Evolutionary conservation across 2,797 vertebrate genomes (phyloP).

Genomic region (Labroides dimidiatus): DNA sequence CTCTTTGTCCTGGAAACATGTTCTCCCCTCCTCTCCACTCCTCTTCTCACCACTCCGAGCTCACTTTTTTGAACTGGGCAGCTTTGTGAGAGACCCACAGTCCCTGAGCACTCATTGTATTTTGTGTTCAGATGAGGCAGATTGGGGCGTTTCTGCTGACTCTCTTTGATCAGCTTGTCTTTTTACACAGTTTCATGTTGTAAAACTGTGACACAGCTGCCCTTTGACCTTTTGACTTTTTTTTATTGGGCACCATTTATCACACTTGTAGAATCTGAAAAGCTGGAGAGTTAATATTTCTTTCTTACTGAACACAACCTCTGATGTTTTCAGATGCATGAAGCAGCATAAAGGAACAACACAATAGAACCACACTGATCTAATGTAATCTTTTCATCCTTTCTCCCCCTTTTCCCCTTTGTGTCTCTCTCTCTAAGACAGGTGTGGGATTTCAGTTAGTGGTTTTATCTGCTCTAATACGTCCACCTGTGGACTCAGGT

Average conservation of each 20-base stretch:
- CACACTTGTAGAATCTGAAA: conserved; percentile 24
- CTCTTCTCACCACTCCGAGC: conserved; percentile 69
- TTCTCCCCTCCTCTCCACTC: conserved; percentile 76
- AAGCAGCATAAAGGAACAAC: conserved; percentile 23
- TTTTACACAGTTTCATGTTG: conserved; percentile 62
- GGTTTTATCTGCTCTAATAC: conserved; percentile 55
- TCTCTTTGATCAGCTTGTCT: conserved; percentile 69
- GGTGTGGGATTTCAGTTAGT: conserved; percentile 71
- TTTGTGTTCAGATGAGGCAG: conserved; percentile 51
- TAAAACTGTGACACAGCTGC: conserved; percentile 60
- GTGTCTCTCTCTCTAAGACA: conserved; percentile 48
- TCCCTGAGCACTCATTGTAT: conserved; percentile 54
- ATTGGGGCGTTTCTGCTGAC: conserved; percentile 40
- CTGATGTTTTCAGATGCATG: conserved; percentile 16
- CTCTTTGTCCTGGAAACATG: conserved; percentile 79
- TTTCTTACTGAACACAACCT: conserved; percentile 22
- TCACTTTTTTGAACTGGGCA: conserved; percentile 59
- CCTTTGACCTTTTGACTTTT: conserved; percentile 51
- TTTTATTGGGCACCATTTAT: conserved; percentile 52
- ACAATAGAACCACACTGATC: conserved; percentile 29
- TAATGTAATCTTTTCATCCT: conserved; percentile 40
- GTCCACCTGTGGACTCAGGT: conserved; percentile 78
- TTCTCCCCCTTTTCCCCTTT: conserved; percentile 25
- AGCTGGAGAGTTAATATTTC: conserved; percentile 35
- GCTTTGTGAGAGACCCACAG: conserved; percentile 51